Evolutionary conservation across 2,797 vertebrate species (phyloP).

Genomic region (Phalanger gymnotis): DNA sequence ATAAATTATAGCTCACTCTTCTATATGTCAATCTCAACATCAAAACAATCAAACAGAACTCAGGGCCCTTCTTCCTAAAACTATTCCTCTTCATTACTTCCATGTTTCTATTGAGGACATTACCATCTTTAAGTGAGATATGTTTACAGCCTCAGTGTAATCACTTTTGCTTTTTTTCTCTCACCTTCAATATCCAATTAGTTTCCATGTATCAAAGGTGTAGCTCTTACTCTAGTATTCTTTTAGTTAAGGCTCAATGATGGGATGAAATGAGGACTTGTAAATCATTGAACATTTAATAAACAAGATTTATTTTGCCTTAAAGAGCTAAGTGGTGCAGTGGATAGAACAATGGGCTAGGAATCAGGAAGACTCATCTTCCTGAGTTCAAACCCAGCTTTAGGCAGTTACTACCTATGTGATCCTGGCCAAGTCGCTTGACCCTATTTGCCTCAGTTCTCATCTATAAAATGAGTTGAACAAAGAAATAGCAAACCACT

Average conservation of each 20-base stretch:
- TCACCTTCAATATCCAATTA: not conserved
- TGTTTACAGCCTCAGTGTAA: not conserved
- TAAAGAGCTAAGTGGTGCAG: not conserved
- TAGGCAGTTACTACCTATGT: not conserved
- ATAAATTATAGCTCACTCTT: not conserved
- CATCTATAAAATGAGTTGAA: too few relatives aligned
- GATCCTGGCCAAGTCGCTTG: not conserved
- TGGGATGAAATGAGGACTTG: not conserved
- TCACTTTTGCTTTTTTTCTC: not conserved
- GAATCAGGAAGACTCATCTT: too few relatives aligned
- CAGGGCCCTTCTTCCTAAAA: not conserved
- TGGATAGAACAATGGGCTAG: too few relatives aligned
- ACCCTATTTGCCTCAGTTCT: not conserved
- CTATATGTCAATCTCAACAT: not conserved
- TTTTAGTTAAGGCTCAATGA: not conserved
- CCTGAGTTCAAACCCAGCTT: not conserved
- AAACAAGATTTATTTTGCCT: not conserved
- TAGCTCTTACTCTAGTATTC: not conserved
- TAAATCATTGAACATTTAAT: too few relatives aligned
- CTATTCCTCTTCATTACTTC: not conserved
- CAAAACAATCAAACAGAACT: not conserved
- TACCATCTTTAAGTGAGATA: not conserved
- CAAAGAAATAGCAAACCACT: too few relatives aligned
- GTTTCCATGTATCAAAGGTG: not conserved
- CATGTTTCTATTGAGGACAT: not conserved